A percentile compares a stretch with the other conserved stretches of the same genome.
Conservation (phyloP, 2,797 vertebrate genomes). For the Garrulus glandarius region DNA sequence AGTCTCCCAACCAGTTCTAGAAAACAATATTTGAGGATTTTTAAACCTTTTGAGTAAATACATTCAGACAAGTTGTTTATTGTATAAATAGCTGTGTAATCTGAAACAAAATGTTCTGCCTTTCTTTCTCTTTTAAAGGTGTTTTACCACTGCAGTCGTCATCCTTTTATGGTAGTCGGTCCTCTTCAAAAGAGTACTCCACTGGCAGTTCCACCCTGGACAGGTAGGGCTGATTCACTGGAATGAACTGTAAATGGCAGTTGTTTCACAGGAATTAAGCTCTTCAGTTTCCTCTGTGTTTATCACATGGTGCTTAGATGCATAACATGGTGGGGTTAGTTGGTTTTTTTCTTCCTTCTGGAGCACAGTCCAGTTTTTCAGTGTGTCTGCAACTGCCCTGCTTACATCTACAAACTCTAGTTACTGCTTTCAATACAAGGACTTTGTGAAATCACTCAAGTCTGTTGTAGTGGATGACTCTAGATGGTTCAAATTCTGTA, state of each 20-base stretch:
- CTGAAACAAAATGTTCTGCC: background rate
- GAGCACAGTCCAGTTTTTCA: background rate
- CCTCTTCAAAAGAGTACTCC: constrained; percentile 87
- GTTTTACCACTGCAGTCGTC: constrained; percentile 89
- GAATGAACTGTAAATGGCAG: background rate
- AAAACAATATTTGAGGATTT: background rate
- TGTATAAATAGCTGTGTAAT: background rate
- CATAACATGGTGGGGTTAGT: background rate
- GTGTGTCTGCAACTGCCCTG: background rate
- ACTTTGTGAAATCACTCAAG: background rate
- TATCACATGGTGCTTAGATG: background rate
- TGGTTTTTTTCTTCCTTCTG: background rate
- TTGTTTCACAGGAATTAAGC: background rate
- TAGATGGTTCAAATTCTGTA: background rate
- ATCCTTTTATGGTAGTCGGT: constrained; percentile 89
- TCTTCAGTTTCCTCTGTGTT: background rate
- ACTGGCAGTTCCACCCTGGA: constrained; percentile 85
- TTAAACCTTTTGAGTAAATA: background rate
- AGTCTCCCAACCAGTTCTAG: background rate
- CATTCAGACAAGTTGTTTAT: background rate
- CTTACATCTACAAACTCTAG: background rate
- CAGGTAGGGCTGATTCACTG: constrained; percentile 77
- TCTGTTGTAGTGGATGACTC: background rate
- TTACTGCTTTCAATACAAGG: background rate
- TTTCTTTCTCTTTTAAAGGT: constrained; percentile 69